Evolutionary conservation across 2,797 vertebrate genomes (phyloP), one percentile per base, ranked within the genome.

Genomic region (Paguma larvata): DNA sequence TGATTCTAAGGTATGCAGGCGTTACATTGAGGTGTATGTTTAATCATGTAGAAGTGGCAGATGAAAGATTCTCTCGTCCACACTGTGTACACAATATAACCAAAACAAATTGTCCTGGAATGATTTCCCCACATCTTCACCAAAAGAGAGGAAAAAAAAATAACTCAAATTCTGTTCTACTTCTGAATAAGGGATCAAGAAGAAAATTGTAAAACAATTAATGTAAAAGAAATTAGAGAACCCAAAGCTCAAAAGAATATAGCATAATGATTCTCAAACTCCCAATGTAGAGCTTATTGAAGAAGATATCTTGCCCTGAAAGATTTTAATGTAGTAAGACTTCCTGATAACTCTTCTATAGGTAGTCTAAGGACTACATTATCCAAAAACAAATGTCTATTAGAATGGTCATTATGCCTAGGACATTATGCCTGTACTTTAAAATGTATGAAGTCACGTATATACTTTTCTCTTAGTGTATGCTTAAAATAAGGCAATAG

Each of bases 401-500:
- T 46, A 68, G 3, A 18, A 48, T 78, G 63, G 21, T 53, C 32
- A 5, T 86, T 84, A n/a, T 72, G 21, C 30, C 84, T 65, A 23
- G 18, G 53, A 32, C 10, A 46, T 63, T 46, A 62, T 41, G 62
- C 3, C 44, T 23, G 1, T 75, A 86, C 16, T 68, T 92, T 41
- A 72, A 67, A 93, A 92, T 23, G 18, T 68, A 72, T 51, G 51
- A 79, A 82, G 44, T 82, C 72, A 82, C 59, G 12, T 38, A 68
- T 82, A 85, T 53, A 84, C 11, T 63, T 96, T 95, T 90, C 8
- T 23, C 93, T 95, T 32, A 79, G n/a, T 56, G 84, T 86, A 19
- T 92, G 38, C 15, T 84, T 93, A 51, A 72, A 80, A 59, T 51
- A 92, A 77, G 19, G 48, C 75, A 93, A 41, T 93, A 68, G 1